Evolutionary conservation across 2,797 vertebrate species (phyloP).

Genomic region (Melanotaenia parkinsoni): DNA sequence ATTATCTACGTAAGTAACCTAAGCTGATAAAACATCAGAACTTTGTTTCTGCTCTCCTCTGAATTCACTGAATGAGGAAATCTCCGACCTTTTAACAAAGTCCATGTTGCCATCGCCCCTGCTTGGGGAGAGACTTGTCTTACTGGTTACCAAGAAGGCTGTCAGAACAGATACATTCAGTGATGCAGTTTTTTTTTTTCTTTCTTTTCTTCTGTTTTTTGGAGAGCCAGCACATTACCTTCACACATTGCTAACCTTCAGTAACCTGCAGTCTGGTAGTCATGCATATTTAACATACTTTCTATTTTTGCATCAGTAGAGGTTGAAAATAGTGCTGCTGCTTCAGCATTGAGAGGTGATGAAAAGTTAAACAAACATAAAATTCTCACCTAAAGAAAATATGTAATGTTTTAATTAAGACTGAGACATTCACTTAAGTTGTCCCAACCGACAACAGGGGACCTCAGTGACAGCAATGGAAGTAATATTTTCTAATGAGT

Average conservation of each 20-base stretch:
- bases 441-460: background rate
- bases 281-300: background rate
- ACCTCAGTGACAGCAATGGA: background rate
- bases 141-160: too few relatives aligned
- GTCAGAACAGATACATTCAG: too few relatives aligned
- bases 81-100: background rate
- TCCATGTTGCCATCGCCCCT: background rate
- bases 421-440: background rate
- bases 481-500: slow-evolving; percentile 22
- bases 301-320: background rate
- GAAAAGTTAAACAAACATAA: background rate
- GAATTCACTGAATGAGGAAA: background rate
- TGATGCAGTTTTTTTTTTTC: too few relatives aligned
- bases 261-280: too few relatives aligned
- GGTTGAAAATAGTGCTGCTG: background rate
- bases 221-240: too few relatives aligned
- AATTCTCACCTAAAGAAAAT: background rate
- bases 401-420: background rate
- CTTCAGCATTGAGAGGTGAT: background rate
- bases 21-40: background rate
- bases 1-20: background rate
- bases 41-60: background rate
- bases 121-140: too few relatives aligned
- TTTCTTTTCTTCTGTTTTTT: too few relatives aligned
- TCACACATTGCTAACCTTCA: too few relatives aligned